Conservation (phyloP, 2,888 invertebrate genomes). For the Eilema depressum region DNA sequence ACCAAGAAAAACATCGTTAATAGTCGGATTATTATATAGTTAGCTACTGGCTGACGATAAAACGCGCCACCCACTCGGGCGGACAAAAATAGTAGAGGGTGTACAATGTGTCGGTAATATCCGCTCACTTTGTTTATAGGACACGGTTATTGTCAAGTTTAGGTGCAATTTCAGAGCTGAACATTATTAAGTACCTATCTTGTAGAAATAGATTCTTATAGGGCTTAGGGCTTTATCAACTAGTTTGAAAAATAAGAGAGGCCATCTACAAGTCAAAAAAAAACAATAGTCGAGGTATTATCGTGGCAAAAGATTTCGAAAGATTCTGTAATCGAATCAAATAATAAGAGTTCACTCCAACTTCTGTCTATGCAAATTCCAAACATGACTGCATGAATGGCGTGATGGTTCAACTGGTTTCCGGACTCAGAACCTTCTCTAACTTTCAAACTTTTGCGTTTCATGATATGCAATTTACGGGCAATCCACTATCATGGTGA, state of each 20-base stretch:
- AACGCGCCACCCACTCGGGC: slow-evolving; percentile 80
- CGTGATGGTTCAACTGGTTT: background rate
- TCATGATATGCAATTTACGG: background rate
- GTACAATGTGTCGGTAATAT: slow-evolving; percentile 60
- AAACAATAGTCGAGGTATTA: background rate
- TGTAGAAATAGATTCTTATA: slow-evolving; percentile 2
- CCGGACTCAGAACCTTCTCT: background rate
- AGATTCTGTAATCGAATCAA: background rate
- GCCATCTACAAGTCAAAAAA: too few relatives aligned
- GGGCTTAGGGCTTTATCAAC: background rate
- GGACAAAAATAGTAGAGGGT: slow-evolving; percentile 71
- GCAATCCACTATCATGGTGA: background rate
- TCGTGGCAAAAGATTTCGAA: background rate
- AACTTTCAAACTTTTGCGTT: background rate
- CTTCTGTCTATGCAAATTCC: background rate
- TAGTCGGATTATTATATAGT: slow-evolving; percentile 79
- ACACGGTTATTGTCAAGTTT: slow-evolving; percentile 31
- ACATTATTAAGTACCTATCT: slow-evolving; percentile 8
- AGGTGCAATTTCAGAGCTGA: slow-evolving; percentile 11
- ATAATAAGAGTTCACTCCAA: background rate
- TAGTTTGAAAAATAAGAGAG: background rate
- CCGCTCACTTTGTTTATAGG: slow-evolving; percentile 50
- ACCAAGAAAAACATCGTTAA: slow-evolving; percentile 85
- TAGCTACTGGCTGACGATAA: slow-evolving; percentile 82
- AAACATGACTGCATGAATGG: background rate